A percentile compares a stretch with the other conserved stretches of the same genome.
Evolutionary conservation across 2,113 vertebrate species (phyloP).

Genomic region (Ophiodon elongatus): DNA sequence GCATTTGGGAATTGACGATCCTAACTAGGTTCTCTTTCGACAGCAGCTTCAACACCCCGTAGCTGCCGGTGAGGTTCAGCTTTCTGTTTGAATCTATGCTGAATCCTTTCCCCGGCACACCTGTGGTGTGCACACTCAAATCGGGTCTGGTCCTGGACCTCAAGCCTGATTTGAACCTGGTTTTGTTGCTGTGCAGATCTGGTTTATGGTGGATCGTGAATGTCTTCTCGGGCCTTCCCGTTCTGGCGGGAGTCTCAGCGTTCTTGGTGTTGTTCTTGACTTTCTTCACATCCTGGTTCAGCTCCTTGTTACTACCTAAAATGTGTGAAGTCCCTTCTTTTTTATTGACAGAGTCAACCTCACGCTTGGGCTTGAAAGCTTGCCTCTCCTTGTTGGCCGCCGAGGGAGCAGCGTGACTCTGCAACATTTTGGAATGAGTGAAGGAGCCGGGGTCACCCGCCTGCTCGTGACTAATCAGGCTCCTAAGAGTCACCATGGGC

Average conservation of each 20-base stretch:
- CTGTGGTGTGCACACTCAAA: slow-evolving; percentile 68
- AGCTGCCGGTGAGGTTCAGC: slow-evolving; percentile 81
- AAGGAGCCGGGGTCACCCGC: slow-evolving; percentile 51
- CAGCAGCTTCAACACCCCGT: slow-evolving; percentile 81
- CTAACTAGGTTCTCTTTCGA: slow-evolving; percentile 84
- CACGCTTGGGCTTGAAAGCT: slow-evolving; percentile 74
- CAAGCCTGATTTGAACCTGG: slow-evolving; percentile 72
- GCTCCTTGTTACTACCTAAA: slow-evolving; percentile 48
- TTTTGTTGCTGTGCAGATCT: slow-evolving; percentile 79
- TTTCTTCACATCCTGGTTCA: slow-evolving; percentile 66
- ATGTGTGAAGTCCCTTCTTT: slow-evolving; percentile 50
- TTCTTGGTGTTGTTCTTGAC: slow-evolving; percentile 76
- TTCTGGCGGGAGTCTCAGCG: slow-evolving; percentile 55
- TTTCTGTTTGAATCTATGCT: slow-evolving; percentile 71
- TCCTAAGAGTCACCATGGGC: slow-evolving; percentile 76
- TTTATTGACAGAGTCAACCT: slow-evolving; percentile 68
- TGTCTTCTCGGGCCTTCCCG: slow-evolving; percentile 66
- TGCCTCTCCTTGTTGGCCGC: slow-evolving; percentile 63
- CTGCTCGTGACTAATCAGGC: slow-evolving; percentile 76
- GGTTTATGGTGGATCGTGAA: slow-evolving; percentile 71
- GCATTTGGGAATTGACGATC: slow-evolving; percentile 85
- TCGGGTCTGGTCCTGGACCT: slow-evolving; percentile 73
- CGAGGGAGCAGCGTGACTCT: slow-evolving; percentile 55
- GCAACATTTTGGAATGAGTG: slow-evolving; percentile 65
- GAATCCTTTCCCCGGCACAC: slow-evolving; percentile 69